Base-by-base conservation (phyloP, 2,797 vertebrate genomes). In the Podargus strigoides region DNA sequence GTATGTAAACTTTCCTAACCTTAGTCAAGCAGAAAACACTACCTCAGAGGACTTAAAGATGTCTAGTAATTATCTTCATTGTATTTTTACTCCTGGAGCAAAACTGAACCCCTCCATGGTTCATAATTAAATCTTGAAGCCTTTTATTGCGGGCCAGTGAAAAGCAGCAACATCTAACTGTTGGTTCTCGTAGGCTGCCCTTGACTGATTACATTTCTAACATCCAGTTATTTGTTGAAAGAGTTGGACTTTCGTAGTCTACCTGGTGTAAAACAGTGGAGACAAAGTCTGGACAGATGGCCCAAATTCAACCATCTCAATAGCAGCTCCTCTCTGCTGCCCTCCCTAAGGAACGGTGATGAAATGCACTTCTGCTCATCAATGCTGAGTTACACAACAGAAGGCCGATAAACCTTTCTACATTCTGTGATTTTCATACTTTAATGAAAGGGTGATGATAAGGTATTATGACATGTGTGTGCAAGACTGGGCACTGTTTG, bases 361-460 rank as follows among this genome's bases (percentile, higher is more conserved):
- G 91, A 94, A 91, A 56, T 0, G 1, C 53, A 53, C 4, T 67
- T 88, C 79, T 84, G 50, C 49, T 77, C 21, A 1, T 49, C 77
- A 60, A n/a, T 4, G 0, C 55, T 8, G 76, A 47, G 66, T 97
- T 95, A 28, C 95, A 84, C 83, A 95, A 94, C 12, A 87, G 91
- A 62, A n/a, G 21, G 36, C 26, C 2, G n/a, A 94, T 88, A 93
- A 95, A 82, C 67, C 67, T 93, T 86, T 92, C 89, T 86, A 32
- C 60, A 6, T 89, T 80, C 79, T 67, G 5, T 75, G 64, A 53
- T 89, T 84, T 85, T 60, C 81, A 41, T 63, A 17, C 74, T 3
- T 14, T 97, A 97, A 97, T 97, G 88, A 95, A 80, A 85, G 59
- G 83, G 96, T 95, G 96, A 95, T 97, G 96, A 97, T 95, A 95